These are phyloP conservation scores for Rattus norvegicus DNA, from an alignment of 2,113 vertebrate genomes.

Conservation along the genomic window GRCr8 NC_086019.1:162668001-162668500, in stretches of 20 bases:
- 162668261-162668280: background rate
- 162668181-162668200: background rate
- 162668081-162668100: background rate
- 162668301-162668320: background rate
- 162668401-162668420: background rate
- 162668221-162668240: background rate
- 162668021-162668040: conserved; percentile 39
- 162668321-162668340: background rate
- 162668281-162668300: background rate
- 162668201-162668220: background rate
- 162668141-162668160: background rate
- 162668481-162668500: background rate
- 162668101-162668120: background rate
- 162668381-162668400: background rate
- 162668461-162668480: background rate
- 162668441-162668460: background rate
- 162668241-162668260: background rate
- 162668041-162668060: conserved; percentile 3
- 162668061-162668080: background rate
- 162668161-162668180: background rate
- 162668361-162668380: background rate
- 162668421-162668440: background rate
- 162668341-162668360: background rate
- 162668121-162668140: conserved; percentile 25
- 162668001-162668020: conserved; percentile 12